Percentiles rank a stretch among this genome's conserved stretches.
Evolutionary conservation across 2,888 invertebrate genomes (phyloP).

Genomic region (Stramonita haemastoma): DNA sequence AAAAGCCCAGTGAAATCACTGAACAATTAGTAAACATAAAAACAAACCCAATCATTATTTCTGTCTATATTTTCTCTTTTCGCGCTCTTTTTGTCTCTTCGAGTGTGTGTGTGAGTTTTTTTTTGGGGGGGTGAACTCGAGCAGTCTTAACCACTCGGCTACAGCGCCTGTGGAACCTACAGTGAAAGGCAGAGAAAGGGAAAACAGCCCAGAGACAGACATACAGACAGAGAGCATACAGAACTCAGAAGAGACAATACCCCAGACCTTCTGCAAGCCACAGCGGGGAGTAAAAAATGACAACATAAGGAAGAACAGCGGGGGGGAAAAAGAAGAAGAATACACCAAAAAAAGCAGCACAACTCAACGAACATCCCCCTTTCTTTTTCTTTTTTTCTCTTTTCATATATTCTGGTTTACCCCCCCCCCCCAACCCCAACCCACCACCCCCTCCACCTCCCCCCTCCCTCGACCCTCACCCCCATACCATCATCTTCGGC

Average conservation of each 20-base stretch:
- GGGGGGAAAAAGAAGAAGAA: background rate
- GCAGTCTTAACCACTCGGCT: too few relatives aligned
- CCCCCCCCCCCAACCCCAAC: background rate
- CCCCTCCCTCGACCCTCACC: background rate
- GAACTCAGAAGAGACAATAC: background rate
- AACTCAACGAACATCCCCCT: too few relatives aligned
- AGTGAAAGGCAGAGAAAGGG: background rate
- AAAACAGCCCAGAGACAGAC: background rate
- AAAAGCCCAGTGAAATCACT: too few relatives aligned
- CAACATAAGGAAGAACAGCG: background rate
- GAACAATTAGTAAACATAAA: too few relatives aligned
- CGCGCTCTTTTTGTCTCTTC: background rate
- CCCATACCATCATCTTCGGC: background rate
- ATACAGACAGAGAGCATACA: conserved; percentile 1
- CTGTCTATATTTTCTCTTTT: background rate
- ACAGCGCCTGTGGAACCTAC: too few relatives aligned
- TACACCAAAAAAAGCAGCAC: too few relatives aligned
- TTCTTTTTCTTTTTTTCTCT: background rate
- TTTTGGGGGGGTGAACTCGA: background rate
- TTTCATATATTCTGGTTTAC: background rate
- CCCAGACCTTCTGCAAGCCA: background rate
- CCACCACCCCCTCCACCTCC: background rate
- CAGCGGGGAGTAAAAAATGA: too few relatives aligned
- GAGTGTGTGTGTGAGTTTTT: background rate
- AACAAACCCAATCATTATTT: background rate